These are phyloP conservation scores for Drosophila quinaria DNA, from an alignment of 2,888 invertebrate species.

Conservation along the genomic window DNA sequence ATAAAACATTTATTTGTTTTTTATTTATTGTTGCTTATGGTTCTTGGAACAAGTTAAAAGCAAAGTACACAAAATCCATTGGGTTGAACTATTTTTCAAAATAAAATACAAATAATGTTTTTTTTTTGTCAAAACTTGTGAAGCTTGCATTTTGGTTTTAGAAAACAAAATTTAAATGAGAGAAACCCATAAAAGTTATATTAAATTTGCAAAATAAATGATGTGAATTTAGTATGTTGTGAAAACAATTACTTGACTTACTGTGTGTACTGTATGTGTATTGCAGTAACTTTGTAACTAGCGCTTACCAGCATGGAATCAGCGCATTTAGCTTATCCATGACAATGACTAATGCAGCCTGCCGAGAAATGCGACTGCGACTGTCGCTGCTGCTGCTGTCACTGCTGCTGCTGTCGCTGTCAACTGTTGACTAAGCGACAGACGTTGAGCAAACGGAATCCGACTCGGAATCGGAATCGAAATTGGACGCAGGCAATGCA, in stretches of 20 bases:
- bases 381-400: conserved; percentile 14
- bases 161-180: too few relatives aligned
- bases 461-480: conserved; percentile 30
- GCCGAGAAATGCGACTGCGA: conserved; percentile 10
- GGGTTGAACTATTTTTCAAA: too few relatives aligned
- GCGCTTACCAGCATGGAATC: conserved; percentile 69
- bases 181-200: too few relatives aligned
- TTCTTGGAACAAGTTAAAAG: too few relatives aligned
- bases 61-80: too few relatives aligned
- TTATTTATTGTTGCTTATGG: too few relatives aligned
- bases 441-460: conserved; percentile 28
- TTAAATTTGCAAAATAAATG: not conserved
- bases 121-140: too few relatives aligned
- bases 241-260: not conserved
- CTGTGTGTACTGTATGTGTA: not conserved
- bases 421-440: conserved; percentile 46
- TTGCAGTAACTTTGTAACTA: not conserved
- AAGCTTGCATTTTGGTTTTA: too few relatives aligned
- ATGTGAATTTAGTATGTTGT: not conserved
- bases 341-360: conserved; percentile 69
- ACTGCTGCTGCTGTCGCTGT: conserved; percentile 13
- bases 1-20: too few relatives aligned
- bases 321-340: conserved; percentile 68
- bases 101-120: too few relatives aligned
- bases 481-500: conserved; percentile 38